Base-by-base conservation (phyloP, 2,797 vertebrate species). In the Podarcis lilfordi region DNA sequence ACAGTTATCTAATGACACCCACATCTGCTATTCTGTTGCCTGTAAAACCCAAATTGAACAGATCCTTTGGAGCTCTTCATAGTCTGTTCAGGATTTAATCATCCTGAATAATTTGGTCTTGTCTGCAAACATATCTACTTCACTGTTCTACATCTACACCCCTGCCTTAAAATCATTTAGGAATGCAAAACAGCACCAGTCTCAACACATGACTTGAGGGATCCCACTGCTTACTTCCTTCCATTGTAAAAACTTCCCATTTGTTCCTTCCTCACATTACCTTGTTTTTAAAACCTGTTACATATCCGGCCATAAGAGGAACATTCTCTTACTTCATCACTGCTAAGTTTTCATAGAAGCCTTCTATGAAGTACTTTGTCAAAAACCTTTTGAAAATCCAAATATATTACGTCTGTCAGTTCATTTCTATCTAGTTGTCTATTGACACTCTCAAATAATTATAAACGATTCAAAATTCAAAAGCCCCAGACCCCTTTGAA, bases 161-260 rank as follows among this genome's bases (percentile, higher is more conserved):
- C 32, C n/a, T 72, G 8, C 27, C 83, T 85, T 32, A 8, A 43
- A 40, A 78, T 68, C 55, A 77, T 64, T n/a, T n/a, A n/a, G 59
- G 55, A 64, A 35, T 66, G 64, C 75, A 72, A 84, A 85, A 85
- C 23, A 85, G 45, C 45, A 74, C 66, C 23, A 55, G 69, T 82
- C 9, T 45, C 35, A 37, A 27, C 35, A 72, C 23, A 21, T 75
- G 29, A 75, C 50, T 37, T 79, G 32, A 66, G 64, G 40, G 37
- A 64, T 69, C 21, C 64, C 40, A 66, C 61, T 78, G 27, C 40
- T 78, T 79, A 86, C 61, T 86, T 75, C 68, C 68, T 43, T 64
- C 25, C 27, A 76, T 66, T 85, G 32, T 85, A 35, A n/a, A 61
- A 61, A 85, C 32, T 40, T 29, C 32, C 40, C 74, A 85, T 85